Conservation (phyloP, 2,888 invertebrate species). For the Halictus quadricinctus region DNA sequence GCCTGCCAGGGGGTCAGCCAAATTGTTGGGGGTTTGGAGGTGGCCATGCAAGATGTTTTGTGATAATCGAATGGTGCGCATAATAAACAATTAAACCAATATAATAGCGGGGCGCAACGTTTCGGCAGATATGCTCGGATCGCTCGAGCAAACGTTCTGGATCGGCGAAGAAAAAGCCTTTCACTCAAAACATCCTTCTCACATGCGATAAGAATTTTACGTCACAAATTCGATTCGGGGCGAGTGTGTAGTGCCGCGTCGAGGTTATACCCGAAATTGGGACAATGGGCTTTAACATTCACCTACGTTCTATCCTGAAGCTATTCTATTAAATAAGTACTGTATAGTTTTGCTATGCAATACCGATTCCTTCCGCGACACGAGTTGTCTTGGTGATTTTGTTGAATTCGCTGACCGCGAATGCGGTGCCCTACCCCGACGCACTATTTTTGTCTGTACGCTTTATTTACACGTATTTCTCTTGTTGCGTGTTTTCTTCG, state of each 20-base stretch:
- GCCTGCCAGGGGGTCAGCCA: conserved; percentile 78
- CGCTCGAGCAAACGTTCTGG: conserved; percentile 48
- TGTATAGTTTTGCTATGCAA: conserved; percentile 39
- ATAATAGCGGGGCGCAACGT: conserved; percentile 54
- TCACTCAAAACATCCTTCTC: conserved; percentile 66
- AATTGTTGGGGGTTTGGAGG: conserved; percentile 76
- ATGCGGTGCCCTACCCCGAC: conserved; percentile 69
- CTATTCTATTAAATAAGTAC: conserved; percentile 37
- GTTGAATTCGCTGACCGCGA: conserved; percentile 59
- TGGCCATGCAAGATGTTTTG: conserved; percentile 76
- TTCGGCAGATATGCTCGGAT: conserved; percentile 66
- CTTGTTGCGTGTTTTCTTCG: conserved; percentile 72
- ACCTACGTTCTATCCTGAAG: conserved; percentile 27
- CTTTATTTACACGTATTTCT: conserved; percentile 69
- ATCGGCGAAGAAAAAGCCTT: conserved; percentile 59
- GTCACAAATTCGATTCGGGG: conserved; percentile 60
- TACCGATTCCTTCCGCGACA: conserved; percentile 43
- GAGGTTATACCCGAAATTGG: conserved; percentile 66
- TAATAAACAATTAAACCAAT: conserved; percentile 72
- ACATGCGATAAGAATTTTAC: conserved; percentile 67
- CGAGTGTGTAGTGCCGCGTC: conserved; percentile 62
- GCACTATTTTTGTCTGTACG: conserved; percentile 76
- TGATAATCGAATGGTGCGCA: conserved; percentile 77
- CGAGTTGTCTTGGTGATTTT: conserved; percentile 56
- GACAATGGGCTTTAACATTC: conserved; percentile 47